Evolutionary conservation across 1,140 invertebrate genomes (phyloP).

Genomic region (Cherax quadricarinatus): DNA sequence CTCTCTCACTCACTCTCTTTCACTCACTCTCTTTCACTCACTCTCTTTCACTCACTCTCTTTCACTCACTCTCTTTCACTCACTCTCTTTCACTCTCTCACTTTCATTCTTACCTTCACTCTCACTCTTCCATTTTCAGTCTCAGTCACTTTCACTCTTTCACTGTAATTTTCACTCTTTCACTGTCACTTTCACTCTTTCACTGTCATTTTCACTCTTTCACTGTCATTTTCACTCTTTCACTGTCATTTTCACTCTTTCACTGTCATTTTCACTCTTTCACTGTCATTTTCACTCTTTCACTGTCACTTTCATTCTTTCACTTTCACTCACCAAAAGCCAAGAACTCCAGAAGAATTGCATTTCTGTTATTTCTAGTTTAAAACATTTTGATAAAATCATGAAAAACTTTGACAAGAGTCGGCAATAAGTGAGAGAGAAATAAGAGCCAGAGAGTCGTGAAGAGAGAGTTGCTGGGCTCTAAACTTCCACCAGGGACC

Average conservation of each 20-base stretch:
- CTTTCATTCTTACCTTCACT: not conserved
- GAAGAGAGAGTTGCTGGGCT: too few species aligned
- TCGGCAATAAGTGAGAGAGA: too few species aligned
- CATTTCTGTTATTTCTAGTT: too few species aligned
- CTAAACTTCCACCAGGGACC: too few species aligned
- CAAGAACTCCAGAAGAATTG: too few species aligned
- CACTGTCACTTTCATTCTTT: too few species aligned
- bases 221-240: not conserved
- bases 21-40: not conserved
- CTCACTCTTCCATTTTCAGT: not conserved
- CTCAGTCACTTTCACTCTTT: not conserved
- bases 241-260: not conserved
- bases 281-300: too few species aligned
- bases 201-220: not conserved
- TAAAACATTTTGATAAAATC: too few species aligned
- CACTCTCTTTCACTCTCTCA: not conserved
- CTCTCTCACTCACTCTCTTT: not conserved
- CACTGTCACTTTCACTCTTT: not conserved
- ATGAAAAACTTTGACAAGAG: too few species aligned
- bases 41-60: not conserved
- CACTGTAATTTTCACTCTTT: not conserved
- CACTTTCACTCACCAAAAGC: too few species aligned
- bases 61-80: not conserved
- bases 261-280: too few species aligned
- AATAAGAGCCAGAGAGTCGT: too few species aligned